phyloP scores from a whole-genome alignment of 2,797 vertebrate species.

The Gymnocypris eckloni region DNA sequence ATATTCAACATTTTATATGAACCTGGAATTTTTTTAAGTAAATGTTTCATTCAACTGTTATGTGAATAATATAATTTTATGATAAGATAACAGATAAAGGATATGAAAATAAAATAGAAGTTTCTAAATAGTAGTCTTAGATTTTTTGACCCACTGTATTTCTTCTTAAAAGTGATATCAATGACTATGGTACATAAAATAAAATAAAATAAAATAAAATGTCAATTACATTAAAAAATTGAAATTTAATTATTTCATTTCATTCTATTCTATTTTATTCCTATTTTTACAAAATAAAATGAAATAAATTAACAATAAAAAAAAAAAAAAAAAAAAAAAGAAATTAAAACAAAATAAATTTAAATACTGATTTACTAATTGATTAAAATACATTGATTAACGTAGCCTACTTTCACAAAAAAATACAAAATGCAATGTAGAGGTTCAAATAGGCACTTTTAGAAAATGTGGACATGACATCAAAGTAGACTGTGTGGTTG shows the following conservation, averaged over 20 bases:
- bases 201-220: neutral
- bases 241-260: neutral
- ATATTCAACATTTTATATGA: neutral
- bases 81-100: neutral
- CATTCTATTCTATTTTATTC: neutral
- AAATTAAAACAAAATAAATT: neutral
- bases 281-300: neutral
- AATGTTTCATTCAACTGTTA: neutral
- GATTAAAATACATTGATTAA: neutral
- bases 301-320: no score
- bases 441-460: neutral
- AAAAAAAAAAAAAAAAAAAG: no score
- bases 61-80: neutral
- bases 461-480: neutral
- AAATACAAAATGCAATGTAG: neutral
- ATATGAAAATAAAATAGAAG: neutral
- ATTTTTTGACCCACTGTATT: neutral
- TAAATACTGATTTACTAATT: neutral
- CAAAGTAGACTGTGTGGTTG: neutral
- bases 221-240: no score
- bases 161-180: neutral
- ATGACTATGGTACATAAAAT: neutral
- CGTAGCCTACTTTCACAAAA: neutral
- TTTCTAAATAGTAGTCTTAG: neutral
- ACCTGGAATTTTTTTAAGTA: neutral